Base-by-base conservation (phyloP, 1,140 invertebrate species). In the Ridgeia piscesae region DNA sequence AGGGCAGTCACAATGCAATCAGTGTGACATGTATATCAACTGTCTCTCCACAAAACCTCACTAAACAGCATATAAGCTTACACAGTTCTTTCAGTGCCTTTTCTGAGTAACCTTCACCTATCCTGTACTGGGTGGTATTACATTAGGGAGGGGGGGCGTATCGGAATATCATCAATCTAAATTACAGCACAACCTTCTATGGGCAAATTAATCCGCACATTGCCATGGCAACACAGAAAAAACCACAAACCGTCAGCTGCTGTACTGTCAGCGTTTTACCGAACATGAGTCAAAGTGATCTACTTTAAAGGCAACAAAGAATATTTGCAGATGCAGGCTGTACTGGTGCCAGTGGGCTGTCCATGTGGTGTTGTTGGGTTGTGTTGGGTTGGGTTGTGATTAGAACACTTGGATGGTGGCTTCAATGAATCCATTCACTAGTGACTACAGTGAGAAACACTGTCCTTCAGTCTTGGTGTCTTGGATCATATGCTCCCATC, bases 121-220 rank as follows among this genome's bases (percentile, higher is more conserved):
- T 77, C 58, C 58, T 27, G 58, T 31, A 77, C 58, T 77, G 58
- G 27, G 2, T 2, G 58, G 17, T 77, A 77, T 0, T 4, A 21
- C 17, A 9, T 14, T 77, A 4, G 58, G 17, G 58, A 77, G 58
- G 14, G 58, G n/a, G 0, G 17, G 58, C 4, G 58, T 21, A 77
- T 77, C 17, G 58, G 58, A 77, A 77, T 77, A 77, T 77, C 58
- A 77, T 77, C 58, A 77, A 77, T 77, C 58, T 77, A 77, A 77
- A 77, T 77, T 77, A 77, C 27, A 4, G 58, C 58, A 77, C 27
- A 77, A 77, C 27, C 58, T 77, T 77, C 58, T 77, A 31, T 31
- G 17, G 58, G 58, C 8, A 77, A 77, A 77, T 77, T 77, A 77
- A 77, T 77, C 17, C 27, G 58, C 58, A 77, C 58, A 77, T 77